Conservation (phyloP, 2,797 vertebrate genomes). For the Hypotaenidia okinawae region DNA sequence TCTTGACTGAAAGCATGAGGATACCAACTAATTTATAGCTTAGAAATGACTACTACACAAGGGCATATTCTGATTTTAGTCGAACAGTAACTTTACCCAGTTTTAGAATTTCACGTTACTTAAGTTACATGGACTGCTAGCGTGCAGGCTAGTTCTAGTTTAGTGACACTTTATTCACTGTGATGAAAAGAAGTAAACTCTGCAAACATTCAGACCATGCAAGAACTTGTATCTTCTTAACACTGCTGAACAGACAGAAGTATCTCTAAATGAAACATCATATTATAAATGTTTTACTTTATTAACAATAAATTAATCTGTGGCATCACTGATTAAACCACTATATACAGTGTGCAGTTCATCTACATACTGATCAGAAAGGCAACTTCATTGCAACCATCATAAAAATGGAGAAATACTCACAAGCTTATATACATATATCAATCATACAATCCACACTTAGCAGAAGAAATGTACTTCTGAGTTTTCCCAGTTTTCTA, state of each 20-base stretch:
- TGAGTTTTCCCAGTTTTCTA: slow-evolving; percentile 17
- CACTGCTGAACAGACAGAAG: not conserved
- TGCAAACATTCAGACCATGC: not conserved
- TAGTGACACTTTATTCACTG: not conserved
- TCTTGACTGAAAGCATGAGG: not conserved
- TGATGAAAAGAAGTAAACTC: not conserved
- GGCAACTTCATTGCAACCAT: slow-evolving; percentile 8
- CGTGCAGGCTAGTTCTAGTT: not conserved
- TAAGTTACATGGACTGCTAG: not conserved
- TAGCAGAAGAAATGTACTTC: slow-evolving; percentile 40
- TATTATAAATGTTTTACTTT: slow-evolving; percentile 62
- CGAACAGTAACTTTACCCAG: not conserved
- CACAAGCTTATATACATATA: not conserved
- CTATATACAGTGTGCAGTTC: slow-evolving; percentile 40
- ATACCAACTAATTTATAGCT: not conserved
- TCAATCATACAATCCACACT: not conserved
- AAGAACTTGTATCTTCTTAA: not conserved
- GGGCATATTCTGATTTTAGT: not conserved
- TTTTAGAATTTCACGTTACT: not conserved
- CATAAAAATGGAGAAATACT: not conserved
- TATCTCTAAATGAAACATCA: not conserved
- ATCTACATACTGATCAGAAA: slow-evolving; percentile 49
- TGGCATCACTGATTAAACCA: slow-evolving; percentile 38
- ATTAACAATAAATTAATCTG: slow-evolving; percentile 76
- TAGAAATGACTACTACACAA: not conserved